A percentile compares a stretch with the other conserved stretches of the same genome.
These are phyloP conservation scores for Dicentrarchus labrax DNA, from an alignment of 2,113 vertebrate species.

Conservation along the genomic window DNA sequence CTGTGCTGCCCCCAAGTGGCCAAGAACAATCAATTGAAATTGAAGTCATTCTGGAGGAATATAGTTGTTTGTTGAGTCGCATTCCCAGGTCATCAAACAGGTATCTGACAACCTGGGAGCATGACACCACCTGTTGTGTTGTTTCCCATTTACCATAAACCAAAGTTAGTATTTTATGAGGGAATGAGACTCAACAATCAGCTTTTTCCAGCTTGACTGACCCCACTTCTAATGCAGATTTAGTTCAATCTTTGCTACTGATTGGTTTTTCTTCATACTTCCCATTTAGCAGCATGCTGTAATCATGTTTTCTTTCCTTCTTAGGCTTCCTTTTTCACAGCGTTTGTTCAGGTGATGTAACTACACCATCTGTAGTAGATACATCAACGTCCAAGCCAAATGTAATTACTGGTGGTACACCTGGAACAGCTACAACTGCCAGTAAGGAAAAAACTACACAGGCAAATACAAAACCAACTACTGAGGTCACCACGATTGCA, in stretches of 20 bases:
- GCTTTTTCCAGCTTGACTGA: too few relatives aligned
- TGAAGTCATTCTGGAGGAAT: too few relatives aligned
- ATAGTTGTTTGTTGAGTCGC: too few relatives aligned
- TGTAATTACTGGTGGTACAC: fast-evolving
- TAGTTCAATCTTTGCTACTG: background rate
- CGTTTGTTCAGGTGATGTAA: background rate
- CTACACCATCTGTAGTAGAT: too few relatives aligned
- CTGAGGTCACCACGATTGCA: fast-evolving
- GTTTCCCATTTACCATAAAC: too few relatives aligned
- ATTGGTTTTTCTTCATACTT: background rate
- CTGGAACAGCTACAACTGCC: fast-evolving
- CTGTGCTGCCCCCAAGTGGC: background rate
- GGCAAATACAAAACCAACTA: background rate
- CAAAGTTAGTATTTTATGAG: too few relatives aligned
- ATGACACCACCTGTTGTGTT: too few relatives aligned
- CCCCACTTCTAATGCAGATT: background rate
- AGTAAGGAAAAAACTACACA: fast-evolving
- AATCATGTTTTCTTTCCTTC: background rate
- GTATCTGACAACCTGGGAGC: too few relatives aligned
- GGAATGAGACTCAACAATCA: too few relatives aligned
- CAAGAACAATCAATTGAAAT: background rate
- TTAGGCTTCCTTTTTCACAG: slow-evolving; percentile 49
- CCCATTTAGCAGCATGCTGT: background rate
- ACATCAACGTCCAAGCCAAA: too few relatives aligned
- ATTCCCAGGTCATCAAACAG: too few relatives aligned